Percentiles rank a stretch among this genome's conserved stretches.
Conservation (phyloP, 2,113 vertebrate genomes). For the Ochotona princeps region DNA sequence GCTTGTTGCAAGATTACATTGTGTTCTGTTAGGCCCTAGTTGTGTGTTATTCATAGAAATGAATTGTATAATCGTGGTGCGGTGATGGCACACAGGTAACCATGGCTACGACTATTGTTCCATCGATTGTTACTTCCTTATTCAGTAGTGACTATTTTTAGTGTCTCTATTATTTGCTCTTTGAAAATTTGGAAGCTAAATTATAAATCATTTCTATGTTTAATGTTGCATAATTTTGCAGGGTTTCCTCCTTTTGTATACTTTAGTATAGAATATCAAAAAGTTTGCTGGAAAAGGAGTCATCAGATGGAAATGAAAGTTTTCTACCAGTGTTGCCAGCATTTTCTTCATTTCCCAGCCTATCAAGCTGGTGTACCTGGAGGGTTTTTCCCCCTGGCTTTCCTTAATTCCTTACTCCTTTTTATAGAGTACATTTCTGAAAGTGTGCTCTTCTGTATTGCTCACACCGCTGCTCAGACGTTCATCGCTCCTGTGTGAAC, state of each 20-base stretch:
- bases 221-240: slow-evolving; percentile 14
- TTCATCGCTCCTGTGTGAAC: neutral
- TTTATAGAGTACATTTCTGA: neutral
- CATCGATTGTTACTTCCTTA: slow-evolving; percentile 59
- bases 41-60: slow-evolving; percentile 59
- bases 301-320: slow-evolving; percentile 5
- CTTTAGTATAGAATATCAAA: neutral
- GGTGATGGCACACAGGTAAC: slow-evolving; percentile 64
- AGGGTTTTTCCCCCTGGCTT: neutral
- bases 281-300: neutral
- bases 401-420: neutral
- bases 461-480: neutral
- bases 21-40: slow-evolving; percentile 1
- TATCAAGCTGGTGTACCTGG: slow-evolving; percentile 5
- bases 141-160: slow-evolving; percentile 56
- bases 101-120: slow-evolving; percentile 69
- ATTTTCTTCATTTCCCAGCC: neutral
- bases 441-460: neutral
- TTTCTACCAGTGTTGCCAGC: neutral
- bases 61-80: slow-evolving; percentile 55
- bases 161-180: slow-evolving; percentile 53
- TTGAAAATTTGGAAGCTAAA: slow-evolving; percentile 61
- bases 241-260: slow-evolving; percentile 6
- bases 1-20: slow-evolving; percentile 32
- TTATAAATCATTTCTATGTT: slow-evolving; percentile 48